These are phyloP conservation scores for Ephydatia muelleri DNA, from an alignment of 37 sponge, comb jelly and placozoan genomes.

Conservation along the genomic window DNA sequence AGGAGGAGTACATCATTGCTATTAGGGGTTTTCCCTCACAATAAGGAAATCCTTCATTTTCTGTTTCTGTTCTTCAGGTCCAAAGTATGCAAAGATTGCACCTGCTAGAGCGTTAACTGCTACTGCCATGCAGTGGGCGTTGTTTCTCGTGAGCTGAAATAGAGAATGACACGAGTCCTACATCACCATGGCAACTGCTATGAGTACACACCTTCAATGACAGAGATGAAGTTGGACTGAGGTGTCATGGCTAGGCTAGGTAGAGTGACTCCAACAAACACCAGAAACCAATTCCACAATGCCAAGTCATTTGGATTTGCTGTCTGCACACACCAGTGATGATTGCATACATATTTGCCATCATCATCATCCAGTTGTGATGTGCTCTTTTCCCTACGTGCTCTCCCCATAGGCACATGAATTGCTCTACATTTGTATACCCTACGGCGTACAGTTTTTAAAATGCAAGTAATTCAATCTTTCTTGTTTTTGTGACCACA, in stretches of 20 bases:
- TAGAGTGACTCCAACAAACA: constrained; percentile 75
- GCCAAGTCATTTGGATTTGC: constrained; percentile 65
- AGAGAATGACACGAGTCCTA: background rate
- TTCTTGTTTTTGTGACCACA: too few species aligned
- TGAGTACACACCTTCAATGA: constrained; percentile 50
- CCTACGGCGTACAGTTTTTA: too few species aligned
- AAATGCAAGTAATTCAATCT: too few species aligned
- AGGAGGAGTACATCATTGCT: background rate
- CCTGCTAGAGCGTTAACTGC: constrained; percentile 83
- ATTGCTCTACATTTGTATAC: too few species aligned
- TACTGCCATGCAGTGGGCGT: constrained; percentile 88
- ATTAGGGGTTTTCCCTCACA: constrained; percentile 20
- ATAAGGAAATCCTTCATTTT: constrained; percentile 87
- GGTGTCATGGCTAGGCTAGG: constrained; percentile 67
- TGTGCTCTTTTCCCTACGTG: too few species aligned
- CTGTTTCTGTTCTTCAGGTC: constrained; percentile 58
- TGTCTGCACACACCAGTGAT: background rate
- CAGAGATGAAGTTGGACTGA: constrained; percentile 57
- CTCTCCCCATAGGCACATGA: too few species aligned
- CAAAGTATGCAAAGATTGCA: constrained; percentile 72
- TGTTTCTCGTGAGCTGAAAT: constrained; percentile 81
- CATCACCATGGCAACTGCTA: background rate
- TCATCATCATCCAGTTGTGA: too few species aligned
- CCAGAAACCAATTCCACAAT: constrained; percentile 74
- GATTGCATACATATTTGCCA: too few species aligned